These are phyloP conservation scores for Reinhardtius hippoglossoides DNA, from an alignment of 2,113 vertebrate species.

Conservation along the genomic window DNA sequence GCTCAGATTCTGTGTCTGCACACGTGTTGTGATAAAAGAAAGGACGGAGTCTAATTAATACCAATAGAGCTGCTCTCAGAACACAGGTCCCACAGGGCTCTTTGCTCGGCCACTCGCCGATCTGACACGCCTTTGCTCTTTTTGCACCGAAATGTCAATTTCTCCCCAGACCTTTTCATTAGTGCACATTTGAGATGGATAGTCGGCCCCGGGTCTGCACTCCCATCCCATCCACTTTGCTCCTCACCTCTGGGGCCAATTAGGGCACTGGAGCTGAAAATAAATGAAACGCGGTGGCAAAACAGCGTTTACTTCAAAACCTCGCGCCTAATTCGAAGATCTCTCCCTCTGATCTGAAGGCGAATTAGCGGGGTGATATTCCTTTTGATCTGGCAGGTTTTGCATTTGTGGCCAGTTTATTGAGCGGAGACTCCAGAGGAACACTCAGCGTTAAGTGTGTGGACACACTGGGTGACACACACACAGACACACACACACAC, in stretches of 20 bases:
- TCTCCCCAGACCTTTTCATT: conserved; percentile 68
- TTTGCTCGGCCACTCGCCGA: conserved; percentile 21
- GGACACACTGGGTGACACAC: background rate
- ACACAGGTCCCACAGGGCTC: conserved; percentile 17
- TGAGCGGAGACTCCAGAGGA: conserved; percentile 51
- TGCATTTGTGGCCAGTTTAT: conserved; percentile 66
- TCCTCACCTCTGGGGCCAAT: conserved; percentile 76
- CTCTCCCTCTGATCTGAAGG: conserved; percentile 70
- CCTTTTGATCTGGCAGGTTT: conserved; percentile 67
- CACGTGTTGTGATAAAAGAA: conserved; percentile 14
- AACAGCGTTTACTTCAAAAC: conserved; percentile 76
- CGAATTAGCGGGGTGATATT: conserved; percentile 65
- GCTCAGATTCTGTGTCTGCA: conserved; percentile 14
- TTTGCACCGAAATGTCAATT: conserved; percentile 58
- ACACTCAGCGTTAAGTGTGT: conserved; percentile 1
- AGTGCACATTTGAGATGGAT: conserved; percentile 61
- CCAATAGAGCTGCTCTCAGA: conserved; percentile 20
- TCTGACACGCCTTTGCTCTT: conserved; percentile 49
- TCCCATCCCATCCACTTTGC: conserved; percentile 49
- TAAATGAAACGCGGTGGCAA: conserved; percentile 69
- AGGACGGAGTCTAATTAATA: conserved; percentile 50
- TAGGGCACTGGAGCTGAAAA: conserved; percentile 63
- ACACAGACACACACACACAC: background rate
- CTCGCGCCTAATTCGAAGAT: conserved; percentile 67
- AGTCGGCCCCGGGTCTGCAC: conserved; percentile 43